Base-by-base conservation (phyloP, 2,113 vertebrate species). In the Pelecanoides urinatrix region DNA sequence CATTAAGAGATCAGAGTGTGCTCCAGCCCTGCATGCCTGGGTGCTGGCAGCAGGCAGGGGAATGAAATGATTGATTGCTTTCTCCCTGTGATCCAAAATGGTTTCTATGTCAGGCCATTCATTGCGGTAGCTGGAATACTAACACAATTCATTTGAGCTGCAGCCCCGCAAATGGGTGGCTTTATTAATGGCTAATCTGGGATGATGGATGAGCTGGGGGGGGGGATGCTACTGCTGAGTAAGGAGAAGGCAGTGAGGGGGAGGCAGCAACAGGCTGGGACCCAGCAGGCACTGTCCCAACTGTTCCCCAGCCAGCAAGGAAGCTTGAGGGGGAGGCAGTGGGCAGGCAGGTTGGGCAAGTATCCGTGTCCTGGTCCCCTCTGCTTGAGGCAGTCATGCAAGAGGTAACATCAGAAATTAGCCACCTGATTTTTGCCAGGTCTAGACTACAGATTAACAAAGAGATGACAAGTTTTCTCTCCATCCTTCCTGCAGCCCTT, bases 1-100 rank as follows among this genome's bases (percentile, higher is more conserved):
- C 42, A 34, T 63, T 80, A 94, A 55, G 74, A 67, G 83, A 96
- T 89, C 90, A 85, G 53, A 87, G 44, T 36, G 45, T 91, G 94
- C 74, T 94, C 78, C 47, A 59, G 81, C 36, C 71, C 79, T 78
- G 53, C 10, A 16, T 95, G 76, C 89, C 82, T 30, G 68, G 52
- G 84, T 16, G 56, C 94, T 97, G 90, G 86, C 94, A 97, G 95
- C 94, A 80, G 71, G 91, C 89, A 90, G 65, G 67, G 61, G 93
- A 96, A 90, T 56, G 88, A 83, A 97, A 94, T 97, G 97, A 98
- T 97, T 96, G 95, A 97, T 98, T 97, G 94, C 90, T 82, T 98
- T 97, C 88, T 97, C 81, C 68, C 96, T 59, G 58, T 11, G 52
- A 93, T 97, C 95, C 97, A 95, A 91, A 97, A 94, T 94, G 95